Percentiles rank a stretch among this genome's conserved stretches.
phyloP scores from a whole-genome alignment of 2,888 invertebrate genomes.

The Eretmocerus hayati region DNA sequence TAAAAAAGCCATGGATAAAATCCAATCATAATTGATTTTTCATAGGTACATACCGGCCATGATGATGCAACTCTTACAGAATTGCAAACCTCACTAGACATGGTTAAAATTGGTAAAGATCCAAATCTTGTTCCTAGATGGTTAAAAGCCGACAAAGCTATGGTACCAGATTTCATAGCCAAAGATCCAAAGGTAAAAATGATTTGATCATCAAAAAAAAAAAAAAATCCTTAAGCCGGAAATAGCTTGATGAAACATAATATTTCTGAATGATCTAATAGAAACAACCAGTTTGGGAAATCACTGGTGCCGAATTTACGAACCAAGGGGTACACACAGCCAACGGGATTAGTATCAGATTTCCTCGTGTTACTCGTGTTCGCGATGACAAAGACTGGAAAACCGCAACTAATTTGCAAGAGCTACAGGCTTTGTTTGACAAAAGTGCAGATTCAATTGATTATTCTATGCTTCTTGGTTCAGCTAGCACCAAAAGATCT shows the following conservation, averaged over 20 bases:
- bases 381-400: constrained; percentile 80
- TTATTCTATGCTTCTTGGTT: constrained; percentile 30
- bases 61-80: constrained; percentile 78
- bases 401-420: constrained; percentile 72
- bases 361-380: constrained; percentile 80
- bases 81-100: constrained; percentile 61
- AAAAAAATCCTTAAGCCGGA: too few relatives aligned
- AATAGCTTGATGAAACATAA: too few relatives aligned
- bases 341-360: constrained; percentile 86
- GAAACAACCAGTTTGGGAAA: constrained; percentile 89
- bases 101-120: constrained; percentile 78
- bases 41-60: constrained; percentile 72
- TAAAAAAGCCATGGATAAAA: background rate
- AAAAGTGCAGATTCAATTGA: constrained; percentile 45
- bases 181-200: constrained; percentile 61
- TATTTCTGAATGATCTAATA: constrained; percentile 23
- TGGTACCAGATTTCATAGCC: constrained; percentile 87
- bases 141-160: constrained; percentile 73
- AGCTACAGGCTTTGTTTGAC: constrained; percentile 62
- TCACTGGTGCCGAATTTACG: constrained; percentile 78
- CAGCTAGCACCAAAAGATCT: background rate
- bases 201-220: too few relatives aligned
- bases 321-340: constrained; percentile 83
- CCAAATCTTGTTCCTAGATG: constrained; percentile 65
- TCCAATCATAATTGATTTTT: too few relatives aligned